Conservation (phyloP, 1,140 invertebrate genomes). For the Oryzaephilus surinamensis region DNA sequence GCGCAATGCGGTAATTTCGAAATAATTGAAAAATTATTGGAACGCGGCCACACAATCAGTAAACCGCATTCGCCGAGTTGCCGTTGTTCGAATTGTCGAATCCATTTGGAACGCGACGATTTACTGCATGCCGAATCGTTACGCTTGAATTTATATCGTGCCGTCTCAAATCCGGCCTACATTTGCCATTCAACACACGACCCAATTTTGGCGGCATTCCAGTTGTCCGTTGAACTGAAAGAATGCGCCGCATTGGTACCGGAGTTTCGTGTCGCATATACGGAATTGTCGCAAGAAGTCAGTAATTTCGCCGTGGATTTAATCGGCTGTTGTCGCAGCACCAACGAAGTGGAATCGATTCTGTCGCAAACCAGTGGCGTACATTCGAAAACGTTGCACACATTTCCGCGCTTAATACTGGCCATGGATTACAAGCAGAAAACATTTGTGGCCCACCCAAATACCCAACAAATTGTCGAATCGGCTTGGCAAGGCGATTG, state of each 20-base stretch:
- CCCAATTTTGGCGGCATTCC: slow-evolving; percentile 54
- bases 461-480: slow-evolving; percentile 51
- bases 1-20: slow-evolving; percentile 59
- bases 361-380: slow-evolving; percentile 42
- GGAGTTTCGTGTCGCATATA: slow-evolving; percentile 48
- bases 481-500: slow-evolving; percentile 43
- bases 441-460: slow-evolving; percentile 62
- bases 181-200: slow-evolving; percentile 54
- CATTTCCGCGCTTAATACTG: slow-evolving; percentile 50
- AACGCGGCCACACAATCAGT: slow-evolving; percentile 42
- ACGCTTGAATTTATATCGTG: slow-evolving; percentile 46
- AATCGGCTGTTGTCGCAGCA: slow-evolving; percentile 49
- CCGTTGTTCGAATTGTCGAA: slow-evolving; percentile 46
- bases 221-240: slow-evolving; percentile 44
- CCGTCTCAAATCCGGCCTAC: slow-evolving; percentile 53
- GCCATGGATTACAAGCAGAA: slow-evolving; percentile 64
- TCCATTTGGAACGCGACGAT: slow-evolving; percentile 35
- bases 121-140: slow-evolving; percentile 38
- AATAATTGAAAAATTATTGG: slow-evolving; percentile 53
- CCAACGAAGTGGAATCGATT: slow-evolving; percentile 56
- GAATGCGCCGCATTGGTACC: slow-evolving; percentile 39
- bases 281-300: slow-evolving; percentile 42
- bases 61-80: slow-evolving; percentile 52
- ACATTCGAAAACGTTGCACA: slow-evolving; percentile 33
- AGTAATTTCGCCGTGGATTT: slow-evolving; percentile 53